These are phyloP conservation scores for Corythornis cristatus DNA, from an alignment of 2,113 vertebrate genomes.

Conservation along the genomic window DNA sequence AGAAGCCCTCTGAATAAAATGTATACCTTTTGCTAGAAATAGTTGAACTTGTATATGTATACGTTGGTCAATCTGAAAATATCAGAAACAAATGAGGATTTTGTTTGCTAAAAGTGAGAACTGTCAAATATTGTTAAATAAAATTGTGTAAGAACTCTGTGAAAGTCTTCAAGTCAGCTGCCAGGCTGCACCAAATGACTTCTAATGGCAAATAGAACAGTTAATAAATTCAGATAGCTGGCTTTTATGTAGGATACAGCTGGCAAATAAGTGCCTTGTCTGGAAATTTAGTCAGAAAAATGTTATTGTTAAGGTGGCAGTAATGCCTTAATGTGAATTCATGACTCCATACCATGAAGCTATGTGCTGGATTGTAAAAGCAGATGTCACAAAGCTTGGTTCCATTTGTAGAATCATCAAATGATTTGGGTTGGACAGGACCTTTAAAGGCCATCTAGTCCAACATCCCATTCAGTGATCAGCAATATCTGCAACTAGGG, in stretches of 20 bases:
- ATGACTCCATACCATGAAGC: neutral
- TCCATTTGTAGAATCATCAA: neutral
- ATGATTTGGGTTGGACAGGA: neutral
- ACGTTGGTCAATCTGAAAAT: neutral
- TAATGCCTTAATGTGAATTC: neutral
- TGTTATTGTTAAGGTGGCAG: neutral
- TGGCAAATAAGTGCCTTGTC: neutral
- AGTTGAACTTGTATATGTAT: neutral
- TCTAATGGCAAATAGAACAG: neutral
- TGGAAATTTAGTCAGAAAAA: neutral
- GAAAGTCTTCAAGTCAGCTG: neutral
- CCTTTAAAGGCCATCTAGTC: neutral
- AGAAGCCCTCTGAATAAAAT: neutral
- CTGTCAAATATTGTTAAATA: neutral
- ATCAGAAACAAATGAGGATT: neutral
- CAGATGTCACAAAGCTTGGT: neutral
- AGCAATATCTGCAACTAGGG: neutral
- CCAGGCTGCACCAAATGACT: neutral
- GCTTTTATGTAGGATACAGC: neutral
- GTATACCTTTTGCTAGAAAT: neutral
- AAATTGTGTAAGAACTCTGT: neutral
- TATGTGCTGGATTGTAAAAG: neutral
- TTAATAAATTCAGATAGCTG: neutral
- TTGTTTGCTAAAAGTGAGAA: neutral
- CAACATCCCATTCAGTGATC: neutral